Evolutionary conservation across 2,888 invertebrate species (phyloP).

Genomic region (Tetragnatha montana): DNA sequence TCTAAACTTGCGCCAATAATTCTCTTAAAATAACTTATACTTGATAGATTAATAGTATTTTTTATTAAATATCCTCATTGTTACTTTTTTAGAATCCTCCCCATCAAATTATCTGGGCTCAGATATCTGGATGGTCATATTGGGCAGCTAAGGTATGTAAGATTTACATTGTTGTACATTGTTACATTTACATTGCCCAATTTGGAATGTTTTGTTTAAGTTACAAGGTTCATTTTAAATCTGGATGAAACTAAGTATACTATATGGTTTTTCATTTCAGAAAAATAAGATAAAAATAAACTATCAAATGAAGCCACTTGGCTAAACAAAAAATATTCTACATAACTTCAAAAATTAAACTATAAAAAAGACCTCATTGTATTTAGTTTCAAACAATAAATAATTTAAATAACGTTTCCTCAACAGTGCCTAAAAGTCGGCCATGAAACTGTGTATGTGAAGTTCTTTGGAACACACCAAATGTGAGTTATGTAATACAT

Average conservation of each 20-base stretch:
- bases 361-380: too few relatives aligned
- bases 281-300: too few relatives aligned
- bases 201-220: too few relatives aligned
- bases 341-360: too few relatives aligned
- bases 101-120: conserved; percentile 33
- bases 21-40: not conserved
- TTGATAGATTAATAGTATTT: not conserved
- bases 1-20: too few relatives aligned
- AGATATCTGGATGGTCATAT: conserved; percentile 15
- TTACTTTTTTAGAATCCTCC: conserved; percentile 6
- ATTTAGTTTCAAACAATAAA: not conserved
- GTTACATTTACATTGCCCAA: too few relatives aligned
- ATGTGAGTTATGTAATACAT: conserved; percentile 1
- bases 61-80: not conserved
- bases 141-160: conserved; percentile 45
- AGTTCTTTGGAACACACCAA: conserved; percentile 30
- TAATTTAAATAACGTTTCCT: not conserved
- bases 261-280: too few relatives aligned
- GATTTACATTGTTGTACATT: too few relatives aligned
- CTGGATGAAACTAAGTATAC: too few relatives aligned
- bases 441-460: conserved; percentile 2
- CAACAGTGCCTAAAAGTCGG: conserved; percentile 18
- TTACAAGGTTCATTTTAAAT: too few relatives aligned
- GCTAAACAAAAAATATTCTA: too few relatives aligned
- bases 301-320: too few relatives aligned